Percentiles rank a stretch among this genome's conserved stretches.
Conservation (phyloP, 2,888 invertebrate genomes). For the Alsophila aescularia region DNA sequence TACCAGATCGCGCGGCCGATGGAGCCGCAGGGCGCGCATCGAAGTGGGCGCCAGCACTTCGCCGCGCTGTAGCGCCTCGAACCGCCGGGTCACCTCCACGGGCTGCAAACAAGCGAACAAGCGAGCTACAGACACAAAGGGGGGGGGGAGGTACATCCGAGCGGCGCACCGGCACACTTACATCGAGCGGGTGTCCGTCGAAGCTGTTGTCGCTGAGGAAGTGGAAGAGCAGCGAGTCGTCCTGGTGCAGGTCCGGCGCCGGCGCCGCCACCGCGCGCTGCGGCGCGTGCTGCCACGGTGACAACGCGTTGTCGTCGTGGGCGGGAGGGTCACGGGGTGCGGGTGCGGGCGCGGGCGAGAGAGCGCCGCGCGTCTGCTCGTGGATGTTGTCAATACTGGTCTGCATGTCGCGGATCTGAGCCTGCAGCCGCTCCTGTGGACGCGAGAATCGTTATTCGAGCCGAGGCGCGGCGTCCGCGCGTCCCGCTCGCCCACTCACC, state of each 20-base stretch:
- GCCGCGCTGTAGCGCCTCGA: slow-evolving; percentile 12
- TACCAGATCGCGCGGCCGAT: too few species aligned
- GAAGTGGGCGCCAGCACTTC: background rate
- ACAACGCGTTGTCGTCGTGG: too few species aligned
- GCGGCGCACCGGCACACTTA: background rate
- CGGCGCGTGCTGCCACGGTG: background rate
- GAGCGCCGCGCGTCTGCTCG: slow-evolving; percentile 54
- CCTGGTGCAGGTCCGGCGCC: background rate
- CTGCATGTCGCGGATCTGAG: slow-evolving; percentile 59
- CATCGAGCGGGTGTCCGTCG: slow-evolving; percentile 26
- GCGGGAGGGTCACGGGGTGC: slow-evolving; percentile 6
- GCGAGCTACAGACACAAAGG: background rate
- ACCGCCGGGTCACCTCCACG: slow-evolving; percentile 13
- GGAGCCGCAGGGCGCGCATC: background rate
- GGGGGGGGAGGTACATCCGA: too few species aligned
- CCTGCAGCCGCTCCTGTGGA: slow-evolving; percentile 58
- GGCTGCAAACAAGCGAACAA: slow-evolving; percentile 8
- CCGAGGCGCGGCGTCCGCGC: background rate
- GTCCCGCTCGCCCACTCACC: slow-evolving; percentile 40
- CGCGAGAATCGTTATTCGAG: background rate
- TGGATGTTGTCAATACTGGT: slow-evolving; percentile 66
- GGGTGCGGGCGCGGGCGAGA: slow-evolving; percentile 27
- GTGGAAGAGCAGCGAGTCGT: slow-evolving; percentile 15
- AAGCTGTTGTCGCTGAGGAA: slow-evolving; percentile 34
- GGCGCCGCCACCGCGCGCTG: background rate